Percentiles rank a stretch among this genome's conserved stretches.
These are phyloP conservation scores for Etheostoma nigrum DNA, from an alignment of 2,797 vertebrate genomes.

Conservation along the genomic window DNA sequence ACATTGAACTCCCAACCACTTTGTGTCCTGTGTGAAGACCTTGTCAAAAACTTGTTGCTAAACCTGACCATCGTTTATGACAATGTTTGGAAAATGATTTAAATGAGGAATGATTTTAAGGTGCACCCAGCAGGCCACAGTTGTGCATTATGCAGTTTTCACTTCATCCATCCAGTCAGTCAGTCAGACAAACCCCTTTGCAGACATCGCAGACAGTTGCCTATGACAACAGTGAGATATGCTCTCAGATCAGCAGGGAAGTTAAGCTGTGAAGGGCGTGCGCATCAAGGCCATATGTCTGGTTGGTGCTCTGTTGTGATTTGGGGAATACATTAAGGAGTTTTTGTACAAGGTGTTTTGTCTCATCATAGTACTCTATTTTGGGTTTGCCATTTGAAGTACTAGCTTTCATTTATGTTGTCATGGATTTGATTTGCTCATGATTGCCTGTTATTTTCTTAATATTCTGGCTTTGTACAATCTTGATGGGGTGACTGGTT, in stretches of 20 bases:
- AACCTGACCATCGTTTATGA: neutral
- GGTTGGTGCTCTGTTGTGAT: slow-evolving; percentile 41
- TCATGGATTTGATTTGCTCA: neutral
- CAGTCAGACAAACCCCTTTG: slow-evolving; percentile 34
- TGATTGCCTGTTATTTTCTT: neutral
- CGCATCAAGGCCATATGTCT: slow-evolving; percentile 68
- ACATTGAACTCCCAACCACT: too few relatives aligned
- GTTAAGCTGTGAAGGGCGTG: slow-evolving; percentile 59
- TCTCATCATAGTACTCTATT: neutral
- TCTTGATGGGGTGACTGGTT: slow-evolving; percentile 11
- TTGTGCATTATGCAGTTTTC: slow-evolving; percentile 28
- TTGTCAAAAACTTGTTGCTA: neutral
- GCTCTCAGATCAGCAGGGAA: slow-evolving; percentile 57
- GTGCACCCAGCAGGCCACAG: neutral
- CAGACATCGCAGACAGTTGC: slow-evolving; percentile 62
- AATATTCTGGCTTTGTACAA: neutral
- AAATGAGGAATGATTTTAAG: neutral
- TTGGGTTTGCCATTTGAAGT: neutral
- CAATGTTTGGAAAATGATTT: neutral
- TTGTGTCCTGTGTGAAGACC: neutral
- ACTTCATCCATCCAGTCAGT: slow-evolving; percentile 13
- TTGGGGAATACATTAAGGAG: slow-evolving; percentile 27
- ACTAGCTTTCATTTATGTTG: slow-evolving; percentile 12
- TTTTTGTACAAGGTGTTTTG: slow-evolving; percentile 33
- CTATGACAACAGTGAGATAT: slow-evolving; percentile 68